A percentile compares a stretch with the other conserved stretches of the same genome.
These are phyloP conservation scores for Salvelinus fontinalis DNA, from an alignment of 2,113 vertebrate genomes.

Conservation along the genomic window DNA sequence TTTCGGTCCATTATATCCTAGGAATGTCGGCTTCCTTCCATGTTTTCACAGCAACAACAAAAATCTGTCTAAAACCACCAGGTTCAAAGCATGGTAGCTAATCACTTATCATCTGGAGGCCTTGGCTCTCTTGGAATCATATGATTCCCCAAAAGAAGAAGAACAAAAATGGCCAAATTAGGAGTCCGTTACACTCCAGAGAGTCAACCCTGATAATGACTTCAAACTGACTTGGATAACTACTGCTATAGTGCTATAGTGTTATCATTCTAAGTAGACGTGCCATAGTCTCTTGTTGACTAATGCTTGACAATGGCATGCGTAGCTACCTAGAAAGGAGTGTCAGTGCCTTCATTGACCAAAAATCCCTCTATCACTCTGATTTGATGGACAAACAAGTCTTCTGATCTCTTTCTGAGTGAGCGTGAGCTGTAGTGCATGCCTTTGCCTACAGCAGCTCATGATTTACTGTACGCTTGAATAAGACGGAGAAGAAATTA, in stretches of 20 bases:
- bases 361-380: not conserved
- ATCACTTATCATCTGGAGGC: slow-evolving; percentile 7
- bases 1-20: slow-evolving; percentile 60
- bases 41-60: slow-evolving; percentile 17
- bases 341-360: not conserved
- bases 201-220: too few species aligned
- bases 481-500: too few species aligned
- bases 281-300: not conserved
- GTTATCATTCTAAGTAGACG: not conserved
- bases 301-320: too few species aligned
- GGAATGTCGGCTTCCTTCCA: slow-evolving; percentile 59
- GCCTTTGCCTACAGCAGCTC: not conserved
- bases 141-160: slow-evolving; percentile 2
- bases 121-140: slow-evolving; percentile 1
- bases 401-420: not conserved
- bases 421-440: not conserved
- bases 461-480: not conserved
- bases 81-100: slow-evolving; percentile 5
- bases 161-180: not conserved
- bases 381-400: not conserved
- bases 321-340: not conserved
- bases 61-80: not conserved
- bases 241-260: too few species aligned
- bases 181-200: not conserved
- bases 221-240: too few species aligned